These are phyloP conservation scores for Pleuronectes platessa DNA, from an alignment of 2,113 vertebrate genomes.

Conservation along the genomic window DNA sequence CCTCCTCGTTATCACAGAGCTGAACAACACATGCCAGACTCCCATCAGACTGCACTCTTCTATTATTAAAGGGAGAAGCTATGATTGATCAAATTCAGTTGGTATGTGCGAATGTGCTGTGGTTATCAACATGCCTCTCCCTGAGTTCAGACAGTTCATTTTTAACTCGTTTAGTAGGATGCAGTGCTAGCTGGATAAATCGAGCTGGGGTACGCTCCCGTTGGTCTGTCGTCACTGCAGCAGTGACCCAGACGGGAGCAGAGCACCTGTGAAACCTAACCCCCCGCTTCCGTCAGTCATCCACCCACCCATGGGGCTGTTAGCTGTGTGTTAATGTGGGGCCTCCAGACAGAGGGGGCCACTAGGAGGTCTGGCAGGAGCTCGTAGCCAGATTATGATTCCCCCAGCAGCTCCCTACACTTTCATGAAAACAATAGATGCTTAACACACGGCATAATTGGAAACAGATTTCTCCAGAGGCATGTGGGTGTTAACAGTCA, in stretches of 20 bases:
- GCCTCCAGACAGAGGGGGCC: slow-evolving; percentile 4
- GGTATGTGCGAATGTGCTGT: not conserved
- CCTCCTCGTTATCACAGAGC: not conserved
- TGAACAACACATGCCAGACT: slow-evolving; percentile 4
- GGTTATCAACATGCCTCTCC: slow-evolving; percentile 28
- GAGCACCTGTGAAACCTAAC: slow-evolving; percentile 38
- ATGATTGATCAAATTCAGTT: slow-evolving; percentile 9
- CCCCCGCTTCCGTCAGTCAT: not conserved
- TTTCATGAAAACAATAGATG: slow-evolving; percentile 46
- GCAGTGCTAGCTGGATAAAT: not conserved
- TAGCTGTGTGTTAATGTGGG: not conserved
- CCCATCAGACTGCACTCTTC: not conserved
- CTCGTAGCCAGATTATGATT: slow-evolving; percentile 7
- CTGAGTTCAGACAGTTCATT: not conserved
- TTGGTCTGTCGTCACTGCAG: slow-evolving; percentile 1
- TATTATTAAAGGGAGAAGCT: slow-evolving; percentile 12
- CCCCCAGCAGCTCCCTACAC: not conserved
- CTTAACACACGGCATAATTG: slow-evolving; percentile 41
- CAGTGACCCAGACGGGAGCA: slow-evolving; percentile 36
- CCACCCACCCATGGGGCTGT: not conserved
- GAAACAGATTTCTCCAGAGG: slow-evolving; percentile 49
- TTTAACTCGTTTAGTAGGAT: slow-evolving; percentile 32
- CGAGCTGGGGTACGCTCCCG: not conserved
- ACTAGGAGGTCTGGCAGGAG: slow-evolving; percentile 5
- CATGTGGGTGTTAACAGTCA: not conserved